Conservation (phyloP, 2,888 invertebrate genomes). For the Tortricodes alternella region DNA sequence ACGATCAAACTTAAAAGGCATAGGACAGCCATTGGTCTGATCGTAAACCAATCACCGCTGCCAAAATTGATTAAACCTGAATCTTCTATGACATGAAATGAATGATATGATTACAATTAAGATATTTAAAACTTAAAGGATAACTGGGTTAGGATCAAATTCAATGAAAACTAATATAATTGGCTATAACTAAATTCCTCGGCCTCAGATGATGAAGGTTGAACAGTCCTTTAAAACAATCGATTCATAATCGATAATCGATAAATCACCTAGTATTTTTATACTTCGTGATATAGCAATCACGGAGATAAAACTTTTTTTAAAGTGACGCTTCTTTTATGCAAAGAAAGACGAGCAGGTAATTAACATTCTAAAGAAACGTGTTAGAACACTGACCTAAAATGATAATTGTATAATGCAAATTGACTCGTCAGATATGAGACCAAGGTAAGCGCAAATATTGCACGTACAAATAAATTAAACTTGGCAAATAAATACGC, state of each 20-base stretch:
- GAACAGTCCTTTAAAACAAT: slow-evolving; percentile 8
- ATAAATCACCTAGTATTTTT: neutral
- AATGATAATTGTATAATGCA: slow-evolving; percentile 26
- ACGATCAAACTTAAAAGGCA: too few relatives aligned
- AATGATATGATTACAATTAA: too few relatives aligned
- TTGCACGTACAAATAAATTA: slow-evolving; percentile 14
- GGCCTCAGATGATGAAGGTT: neutral
- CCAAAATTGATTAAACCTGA: too few relatives aligned
- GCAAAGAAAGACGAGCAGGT: neutral
- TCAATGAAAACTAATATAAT: neutral
- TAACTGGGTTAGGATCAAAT: neutral
- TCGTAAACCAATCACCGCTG: too few relatives aligned
- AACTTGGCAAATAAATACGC: slow-evolving; percentile 8
- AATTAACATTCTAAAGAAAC: slow-evolving; percentile 3
- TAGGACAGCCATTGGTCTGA: too few relatives aligned
- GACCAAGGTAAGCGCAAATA: slow-evolving; percentile 16
- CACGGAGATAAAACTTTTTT: slow-evolving; percentile 18
- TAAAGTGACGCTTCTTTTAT: neutral
- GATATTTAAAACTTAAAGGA: too few relatives aligned
- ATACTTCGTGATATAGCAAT: slow-evolving; percentile 1
- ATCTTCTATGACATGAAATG: too few relatives aligned
- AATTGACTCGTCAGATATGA: slow-evolving; percentile 21
- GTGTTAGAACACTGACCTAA: slow-evolving; percentile 16
- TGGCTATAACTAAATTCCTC: neutral
- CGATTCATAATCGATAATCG: slow-evolving; percentile 7